Percentiles rank a stretch among this genome's conserved stretches.
These are phyloP conservation scores for Amphipoea oculea DNA, from an alignment of 2,888 invertebrate species.

Conservation along the genomic window DNA sequence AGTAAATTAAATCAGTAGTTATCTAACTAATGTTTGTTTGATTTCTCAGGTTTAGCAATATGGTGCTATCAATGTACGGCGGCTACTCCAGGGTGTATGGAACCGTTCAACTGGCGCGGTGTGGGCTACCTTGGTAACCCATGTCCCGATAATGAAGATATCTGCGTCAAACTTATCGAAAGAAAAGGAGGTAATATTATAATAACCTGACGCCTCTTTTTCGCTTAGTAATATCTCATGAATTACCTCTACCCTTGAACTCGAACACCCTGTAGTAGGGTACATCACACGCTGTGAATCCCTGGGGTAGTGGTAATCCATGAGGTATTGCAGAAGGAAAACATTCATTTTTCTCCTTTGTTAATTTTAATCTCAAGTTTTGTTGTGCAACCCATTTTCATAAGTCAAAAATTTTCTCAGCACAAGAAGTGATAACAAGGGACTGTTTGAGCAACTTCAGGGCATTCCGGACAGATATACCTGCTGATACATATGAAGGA, in stretches of 20 bases:
- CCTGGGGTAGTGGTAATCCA: no score
- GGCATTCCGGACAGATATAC: slow-evolving; percentile 95
- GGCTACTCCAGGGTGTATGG: slow-evolving; percentile 96
- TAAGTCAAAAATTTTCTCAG: slow-evolving; percentile 81
- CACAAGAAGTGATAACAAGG: slow-evolving; percentile 94
- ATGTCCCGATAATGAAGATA: slow-evolving; percentile 96
- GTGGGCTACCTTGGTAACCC: slow-evolving; percentile 93
- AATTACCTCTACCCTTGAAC: not conserved
- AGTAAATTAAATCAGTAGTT: not conserved
- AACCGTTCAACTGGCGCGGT: slow-evolving; percentile 95
- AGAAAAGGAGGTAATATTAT: slow-evolving; percentile 93
- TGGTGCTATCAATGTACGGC: slow-evolving; percentile 98
- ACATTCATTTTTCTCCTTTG: not conserved
- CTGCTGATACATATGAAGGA: slow-evolving; percentile 97
- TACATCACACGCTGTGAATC: no score
- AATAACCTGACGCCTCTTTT: not conserved
- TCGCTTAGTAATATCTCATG: not conserved
- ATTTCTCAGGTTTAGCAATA: slow-evolving; percentile 90
- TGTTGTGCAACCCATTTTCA: not conserved
- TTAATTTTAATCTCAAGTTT: not conserved
- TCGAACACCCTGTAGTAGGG: not conserved
- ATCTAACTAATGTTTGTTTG: not conserved
- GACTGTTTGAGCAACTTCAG: slow-evolving; percentile 95
- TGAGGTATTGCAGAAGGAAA: not conserved
- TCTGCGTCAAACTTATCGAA: slow-evolving; percentile 97